Percentiles rank a stretch among this genome's conserved stretches.
Conservation (phyloP, 2,888 invertebrate genomes). For the Diarsia dahlii region DNA sequence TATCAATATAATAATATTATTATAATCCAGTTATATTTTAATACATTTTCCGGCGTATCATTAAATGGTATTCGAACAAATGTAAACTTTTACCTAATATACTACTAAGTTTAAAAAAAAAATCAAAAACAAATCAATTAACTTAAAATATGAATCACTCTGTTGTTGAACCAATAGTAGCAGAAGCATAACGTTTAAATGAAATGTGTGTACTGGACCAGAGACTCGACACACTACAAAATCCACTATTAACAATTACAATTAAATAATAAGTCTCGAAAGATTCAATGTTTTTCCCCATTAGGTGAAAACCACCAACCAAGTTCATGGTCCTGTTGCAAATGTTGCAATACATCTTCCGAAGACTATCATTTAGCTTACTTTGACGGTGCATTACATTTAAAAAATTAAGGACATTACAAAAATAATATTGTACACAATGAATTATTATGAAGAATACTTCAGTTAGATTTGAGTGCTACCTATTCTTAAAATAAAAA, state of each 20-base stretch:
- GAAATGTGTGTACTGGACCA: constrained; percentile 27
- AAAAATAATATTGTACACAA: constrained; percentile 59
- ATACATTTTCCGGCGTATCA: constrained; percentile 7
- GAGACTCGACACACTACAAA: constrained; percentile 10
- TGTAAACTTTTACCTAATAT: constrained; percentile 54
- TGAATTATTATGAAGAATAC: constrained; percentile 67
- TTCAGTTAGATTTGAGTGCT: constrained; percentile 70
- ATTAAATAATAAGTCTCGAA: constrained; percentile 17
- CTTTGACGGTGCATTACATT: constrained; percentile 31
- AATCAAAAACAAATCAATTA: constrained; percentile 50
- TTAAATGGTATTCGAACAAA: constrained; percentile 45
- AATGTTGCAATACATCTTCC: constrained; percentile 6
- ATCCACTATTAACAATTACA: constrained; percentile 23
- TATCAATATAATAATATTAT: constrained; percentile 4
- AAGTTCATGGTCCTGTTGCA: constrained; percentile 6
- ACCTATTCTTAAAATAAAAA: constrained; percentile 63
- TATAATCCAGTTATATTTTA: constrained; percentile 13
- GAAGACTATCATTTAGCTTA: constrained; percentile 7
- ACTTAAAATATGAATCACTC: constrained; percentile 42
- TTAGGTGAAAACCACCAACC: background rate
- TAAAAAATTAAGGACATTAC: constrained; percentile 36
- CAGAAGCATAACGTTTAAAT: constrained; percentile 11
- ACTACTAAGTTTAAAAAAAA: constrained; percentile 46
- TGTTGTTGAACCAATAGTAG: constrained; percentile 18
- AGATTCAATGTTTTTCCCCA: constrained; percentile 1